Evolutionary conservation across 2,888 invertebrate genomes (phyloP).

Genomic region (Caenorhabditis zanzibari): DNA sequence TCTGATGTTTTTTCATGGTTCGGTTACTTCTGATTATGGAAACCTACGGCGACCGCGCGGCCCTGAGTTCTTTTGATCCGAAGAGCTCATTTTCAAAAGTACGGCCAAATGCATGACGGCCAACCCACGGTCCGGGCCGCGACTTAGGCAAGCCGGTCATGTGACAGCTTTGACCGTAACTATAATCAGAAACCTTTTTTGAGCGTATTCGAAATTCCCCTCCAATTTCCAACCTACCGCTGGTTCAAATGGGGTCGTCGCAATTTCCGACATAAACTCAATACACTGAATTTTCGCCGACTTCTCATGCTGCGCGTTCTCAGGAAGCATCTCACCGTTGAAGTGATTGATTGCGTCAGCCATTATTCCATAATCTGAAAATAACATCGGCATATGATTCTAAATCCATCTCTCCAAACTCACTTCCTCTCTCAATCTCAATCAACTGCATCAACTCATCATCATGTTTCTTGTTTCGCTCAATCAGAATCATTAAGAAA

Average conservation of each 20-base stretch:
- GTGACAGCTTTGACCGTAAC: no score
- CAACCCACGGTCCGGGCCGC: no score
- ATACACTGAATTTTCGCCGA: constrained; percentile 24
- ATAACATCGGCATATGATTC: neutral
- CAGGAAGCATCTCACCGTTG: constrained; percentile 37
- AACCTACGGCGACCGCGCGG: no score
- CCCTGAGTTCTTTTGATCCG: no score
- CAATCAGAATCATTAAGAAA: constrained; percentile 64
- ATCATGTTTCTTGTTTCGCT: constrained; percentile 48
- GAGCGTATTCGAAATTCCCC: no score
- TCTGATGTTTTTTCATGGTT: no score
- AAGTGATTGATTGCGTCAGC: constrained; percentile 41
- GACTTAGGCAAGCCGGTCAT: no score
- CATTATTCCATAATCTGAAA: constrained; percentile 51
- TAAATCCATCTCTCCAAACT: neutral
- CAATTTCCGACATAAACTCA: constrained; percentile 54
- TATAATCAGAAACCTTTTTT: no score
- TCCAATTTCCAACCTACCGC: constrained; percentile 11
- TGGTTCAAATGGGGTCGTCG: constrained; percentile 45
- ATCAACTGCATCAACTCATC: constrained; percentile 37
- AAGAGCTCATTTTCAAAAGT: no score
- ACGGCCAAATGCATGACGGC: no score
- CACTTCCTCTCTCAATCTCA: constrained; percentile 48
- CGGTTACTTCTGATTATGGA: no score
- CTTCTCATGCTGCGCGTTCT: constrained; percentile 19